Evolutionary conservation across 2,797 vertebrate species (phyloP), one percentile per base, ranked within the genome.

Genomic region (Sebastes iracundus): DNA sequence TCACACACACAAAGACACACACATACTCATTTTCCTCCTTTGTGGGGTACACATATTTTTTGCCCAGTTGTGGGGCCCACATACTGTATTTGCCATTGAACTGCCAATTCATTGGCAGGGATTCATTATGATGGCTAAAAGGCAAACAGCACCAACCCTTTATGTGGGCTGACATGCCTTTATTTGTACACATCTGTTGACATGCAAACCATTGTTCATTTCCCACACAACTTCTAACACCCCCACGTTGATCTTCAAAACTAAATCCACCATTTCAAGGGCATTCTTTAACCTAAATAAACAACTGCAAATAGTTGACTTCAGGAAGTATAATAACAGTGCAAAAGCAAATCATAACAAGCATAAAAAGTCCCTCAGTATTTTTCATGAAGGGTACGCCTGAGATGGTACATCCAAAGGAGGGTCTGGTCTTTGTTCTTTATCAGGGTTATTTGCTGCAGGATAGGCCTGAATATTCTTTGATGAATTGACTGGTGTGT

Each of bases 11-110:
- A 14, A 14, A 14, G 13, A 38, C 38, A 38, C 38, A 38, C 46
- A 76, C 55, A 58, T 7, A 42, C 60, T 7, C 3, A 25, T 25
- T 58, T 8, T 58, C 56, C 56, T 58, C 25, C 56, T 25, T 59
- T 59, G 14, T 16, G 56, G 25, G 56, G 7, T 16, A 25, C 13
- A 16, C 23, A 58, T 58, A 58, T 58, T 2, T 8, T 27, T 58
- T 27, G 25, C 56, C 25, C 14, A 59, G 16, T 28, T 28, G 25
- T 59, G 56, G 56, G 25, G 56, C 23, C 49, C 63, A 63, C 14
- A 58, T 14, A 72, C 18, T 75, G 70, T 83, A 72, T 87, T 82
- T 88, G 32, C 77, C 49, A 79, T 7, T 77, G 49, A 83, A 75
- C 62, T 86, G 73, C 76, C 77, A 62, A 27, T 75, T 86, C 59